Evolutionary conservation across 2,797 vertebrate species (phyloP), one percentile per base, ranked within the genome.

Genomic region (Scolopax rusticola): DNA sequence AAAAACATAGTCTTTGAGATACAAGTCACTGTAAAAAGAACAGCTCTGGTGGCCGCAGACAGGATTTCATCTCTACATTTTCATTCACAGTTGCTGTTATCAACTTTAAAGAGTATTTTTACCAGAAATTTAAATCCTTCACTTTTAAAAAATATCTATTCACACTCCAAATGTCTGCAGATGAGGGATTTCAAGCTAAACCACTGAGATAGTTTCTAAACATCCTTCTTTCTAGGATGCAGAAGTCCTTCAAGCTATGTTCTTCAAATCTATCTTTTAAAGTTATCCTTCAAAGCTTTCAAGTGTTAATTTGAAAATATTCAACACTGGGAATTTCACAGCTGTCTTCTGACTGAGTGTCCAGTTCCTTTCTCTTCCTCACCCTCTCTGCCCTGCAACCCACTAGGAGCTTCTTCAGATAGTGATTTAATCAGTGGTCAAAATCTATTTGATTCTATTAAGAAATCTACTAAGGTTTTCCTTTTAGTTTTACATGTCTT

Each of bases 21-120:
- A 20, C 18, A 47, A 30, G 45, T 57, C 50, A 27, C 64, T 61
- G 30, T 38, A 33, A 87, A 82, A 86, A 45, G 12, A 91, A 27
- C 8, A 67, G 65, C 36, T 10, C 27, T 57, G n/a, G 33, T 36
- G 57, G 41, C 40, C 93, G 36, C 48, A 94, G 47, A 77, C 27
- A 69, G 63, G 24, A 86, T 89, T 96, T 93, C 9, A 84, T 94
- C 81, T 87, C 50, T 33, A 50, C n/a, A 20, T 75, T 57, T 82
- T 89, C 70, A 74, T 94, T 95, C 93, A 94, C 70, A 73, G 95
- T 75, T 95, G 80, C 45, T 87, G 45, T 95, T 96, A 57, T 54
- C 89, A 79, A n/a, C 71, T 95, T 93, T 87, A 77, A 73, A 87
- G 43, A 56, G 38, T 76, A 81, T 87, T 94, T 94, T 95, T 73